phyloP scores from a whole-genome alignment of 2,113 vertebrate genomes.

The Xyliphius kryptos region DNA sequence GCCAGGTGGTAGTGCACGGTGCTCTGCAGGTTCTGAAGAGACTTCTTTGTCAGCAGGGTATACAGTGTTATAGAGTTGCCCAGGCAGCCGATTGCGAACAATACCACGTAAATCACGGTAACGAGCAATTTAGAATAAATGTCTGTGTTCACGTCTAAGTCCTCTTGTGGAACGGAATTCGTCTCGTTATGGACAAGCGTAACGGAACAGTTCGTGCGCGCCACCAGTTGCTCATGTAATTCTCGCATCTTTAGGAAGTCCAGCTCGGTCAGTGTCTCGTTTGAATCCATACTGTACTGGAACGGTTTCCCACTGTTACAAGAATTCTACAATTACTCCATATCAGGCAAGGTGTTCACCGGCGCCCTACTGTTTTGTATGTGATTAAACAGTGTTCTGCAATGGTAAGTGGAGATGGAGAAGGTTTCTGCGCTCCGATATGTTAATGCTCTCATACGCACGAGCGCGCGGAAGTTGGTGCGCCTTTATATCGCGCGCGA shows the following conservation, averaged over 20 bases:
- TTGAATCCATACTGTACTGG: constrained; percentile 53
- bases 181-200: constrained; percentile 40
- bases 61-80: constrained; percentile 89
- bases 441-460: no score
- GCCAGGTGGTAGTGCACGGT: constrained; percentile 93
- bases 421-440: neutral
- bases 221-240: constrained; percentile 47
- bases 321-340: no score
- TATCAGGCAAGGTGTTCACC: no score
- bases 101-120: constrained; percentile 74
- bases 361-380: no score
- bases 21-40: constrained; percentile 84
- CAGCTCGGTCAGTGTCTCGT: constrained; percentile 41
- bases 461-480: constrained; percentile 3
- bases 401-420: no score
- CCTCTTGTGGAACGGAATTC: constrained; percentile 31
- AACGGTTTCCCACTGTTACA: no score
- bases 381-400: no score
- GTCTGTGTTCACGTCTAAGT: constrained; percentile 89
- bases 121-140: constrained; percentile 83
- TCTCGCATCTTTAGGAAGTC: constrained; percentile 36
- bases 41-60: constrained; percentile 78
- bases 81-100: constrained; percentile 79
- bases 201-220: constrained; percentile 41
- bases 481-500: constrained; percentile 50